These are phyloP conservation scores for Parauchenoglanis ngamensis DNA, from an alignment of 2,797 vertebrate genomes.

Conservation along the genomic window DNA sequence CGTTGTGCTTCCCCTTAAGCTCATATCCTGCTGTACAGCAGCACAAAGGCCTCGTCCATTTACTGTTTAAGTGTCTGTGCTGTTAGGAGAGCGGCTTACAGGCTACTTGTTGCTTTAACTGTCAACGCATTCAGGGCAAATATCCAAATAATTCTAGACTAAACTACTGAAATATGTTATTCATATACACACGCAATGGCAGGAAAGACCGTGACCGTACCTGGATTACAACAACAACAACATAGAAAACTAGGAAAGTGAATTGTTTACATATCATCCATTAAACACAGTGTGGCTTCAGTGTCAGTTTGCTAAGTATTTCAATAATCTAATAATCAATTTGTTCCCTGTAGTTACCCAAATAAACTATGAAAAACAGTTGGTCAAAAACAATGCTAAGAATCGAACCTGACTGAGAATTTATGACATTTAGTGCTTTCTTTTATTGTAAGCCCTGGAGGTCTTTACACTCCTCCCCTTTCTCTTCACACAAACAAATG, in stretches of 20 bases:
- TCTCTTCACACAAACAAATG: neutral
- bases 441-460: neutral
- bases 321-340: neutral
- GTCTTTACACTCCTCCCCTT: neutral
- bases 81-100: neutral
- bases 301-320: neutral
- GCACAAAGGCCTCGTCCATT: conserved; percentile 10
- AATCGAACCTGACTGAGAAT: neutral
- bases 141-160: neutral
- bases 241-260: neutral
- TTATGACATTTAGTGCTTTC: neutral
- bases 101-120: too few relatives aligned
- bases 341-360: neutral
- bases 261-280: neutral
- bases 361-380: neutral
- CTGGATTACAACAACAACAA: neutral
- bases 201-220: neutral
- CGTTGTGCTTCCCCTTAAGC: conserved; percentile 7
- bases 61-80: neutral
- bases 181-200: neutral
- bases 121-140: neutral
- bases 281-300: neutral
- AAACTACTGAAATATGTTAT: neutral
- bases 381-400: neutral
- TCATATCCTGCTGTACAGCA: conserved; percentile 21